phyloP scores from a whole-genome alignment of 2,113 vertebrate species.

The Fregetta grallaria region DNA sequence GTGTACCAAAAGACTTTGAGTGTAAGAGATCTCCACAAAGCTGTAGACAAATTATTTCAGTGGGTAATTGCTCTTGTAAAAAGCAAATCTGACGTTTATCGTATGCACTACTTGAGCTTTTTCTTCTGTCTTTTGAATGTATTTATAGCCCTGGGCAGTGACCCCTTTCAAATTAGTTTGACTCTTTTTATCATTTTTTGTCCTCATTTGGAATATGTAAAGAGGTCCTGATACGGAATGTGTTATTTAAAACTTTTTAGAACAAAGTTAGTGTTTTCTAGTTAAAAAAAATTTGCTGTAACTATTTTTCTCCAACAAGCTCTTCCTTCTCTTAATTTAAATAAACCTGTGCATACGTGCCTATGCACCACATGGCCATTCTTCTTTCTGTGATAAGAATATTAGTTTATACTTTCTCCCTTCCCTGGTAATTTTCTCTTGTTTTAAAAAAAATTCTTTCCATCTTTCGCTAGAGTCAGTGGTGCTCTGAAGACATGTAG shows the following conservation, averaged over 20 bases:
- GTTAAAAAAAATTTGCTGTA: not conserved
- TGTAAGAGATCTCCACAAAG: not conserved
- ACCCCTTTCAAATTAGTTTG: not conserved
- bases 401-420: not conserved
- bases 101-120: not conserved
- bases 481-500: not conserved
- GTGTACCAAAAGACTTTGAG: not conserved
- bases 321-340: not conserved
- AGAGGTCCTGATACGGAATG: not conserved
- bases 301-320: not conserved
- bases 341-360: rapidly evolving
- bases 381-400: not conserved
- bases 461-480: not conserved
- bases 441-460: not conserved
- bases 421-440: not conserved
- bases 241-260: not conserved
- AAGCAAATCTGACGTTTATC: not conserved
- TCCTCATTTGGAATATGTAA: not conserved
- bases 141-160: not conserved
- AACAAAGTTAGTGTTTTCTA: not conserved
- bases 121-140: not conserved
- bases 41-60: not conserved
- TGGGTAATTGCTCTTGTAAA: not conserved
- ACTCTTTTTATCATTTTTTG: not conserved
- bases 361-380: not conserved